Evolutionary conservation across 2,113 vertebrate species (phyloP), one percentile per base, ranked within the genome.

Genomic region (Axis porcinus): DNA sequence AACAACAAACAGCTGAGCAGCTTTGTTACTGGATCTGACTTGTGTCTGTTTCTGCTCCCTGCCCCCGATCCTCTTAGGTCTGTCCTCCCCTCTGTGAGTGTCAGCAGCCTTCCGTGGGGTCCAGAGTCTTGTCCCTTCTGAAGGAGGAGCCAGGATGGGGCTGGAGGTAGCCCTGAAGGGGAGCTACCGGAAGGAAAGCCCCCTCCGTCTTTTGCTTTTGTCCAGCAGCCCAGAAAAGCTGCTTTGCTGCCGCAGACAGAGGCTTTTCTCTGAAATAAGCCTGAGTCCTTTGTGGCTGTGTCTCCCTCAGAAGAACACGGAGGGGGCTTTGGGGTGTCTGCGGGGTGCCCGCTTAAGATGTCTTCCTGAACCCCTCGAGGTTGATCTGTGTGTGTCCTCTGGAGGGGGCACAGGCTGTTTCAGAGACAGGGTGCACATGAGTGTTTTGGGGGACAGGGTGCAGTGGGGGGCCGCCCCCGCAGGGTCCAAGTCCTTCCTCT

Each of bases 361-460:
- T 84, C 97, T 95, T 97, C 95, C 83, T 8, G 97, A 97, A 95
- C 96, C 94, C 91, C 0, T 50, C 28, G 28, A 95, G 97, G 84
- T 58, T 97, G 50, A 30, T 67, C 86, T 97, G 91, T 96, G 94
- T 47, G 15, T 90, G 81, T 96, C 40, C 0, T 19, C 50, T 57
- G 91, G 36, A 60, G 57, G 93, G 33, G 25, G 25, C 60, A 52
- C 96, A 21, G 76, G 16, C 0, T 40, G 70, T 96, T n/a, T 92
- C 6, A 0, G 47, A 30, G 58, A 67, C 76, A 0, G 23, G 27
- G 11, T 17, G 27, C 12, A 2, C 5, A 57, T 21, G 64, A 5
- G 33, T 1, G 7, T 25, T 14, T 17, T 28, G 11, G 23, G n/a
- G 19, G 3, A 6, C 19, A 13, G 33, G 36, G 30, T 36, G 36